Conservation (phyloP, 1,140 invertebrate species). For the Drosophila grimshawi region DNA sequence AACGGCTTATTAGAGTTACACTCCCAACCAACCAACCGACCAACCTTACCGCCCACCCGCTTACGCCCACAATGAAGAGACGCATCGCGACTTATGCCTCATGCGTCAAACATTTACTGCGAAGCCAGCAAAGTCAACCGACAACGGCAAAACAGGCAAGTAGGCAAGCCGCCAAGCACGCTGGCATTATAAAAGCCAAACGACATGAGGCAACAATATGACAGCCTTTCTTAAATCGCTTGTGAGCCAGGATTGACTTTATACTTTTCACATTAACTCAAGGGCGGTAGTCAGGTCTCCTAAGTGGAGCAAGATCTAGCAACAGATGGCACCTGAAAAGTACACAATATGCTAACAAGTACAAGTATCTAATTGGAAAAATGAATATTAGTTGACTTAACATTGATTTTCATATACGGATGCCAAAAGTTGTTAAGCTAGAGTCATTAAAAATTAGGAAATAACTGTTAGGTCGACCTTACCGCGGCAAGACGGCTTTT, state of each 20-base stretch:
- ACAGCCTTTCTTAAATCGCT: background rate
- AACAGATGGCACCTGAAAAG: too few species aligned
- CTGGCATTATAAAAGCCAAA: background rate
- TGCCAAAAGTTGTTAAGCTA: too few species aligned
- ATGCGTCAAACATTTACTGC: slow-evolving; percentile 38
- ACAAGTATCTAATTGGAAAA: too few species aligned
- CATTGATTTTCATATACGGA: too few species aligned
- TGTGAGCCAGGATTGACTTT: background rate
- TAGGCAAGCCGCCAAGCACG: background rate
- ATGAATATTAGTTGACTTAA: too few species aligned
- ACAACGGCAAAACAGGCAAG: background rate
- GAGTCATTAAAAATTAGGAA: too few species aligned
- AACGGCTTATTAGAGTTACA: slow-evolving; percentile 52
- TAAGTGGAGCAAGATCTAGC: too few species aligned
- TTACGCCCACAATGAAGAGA: background rate
- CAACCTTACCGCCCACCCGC: background rate
- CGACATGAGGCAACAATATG: background rate
- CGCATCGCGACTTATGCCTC: slow-evolving; percentile 32
- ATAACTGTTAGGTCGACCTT: too few species aligned
- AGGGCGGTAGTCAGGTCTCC: background rate
- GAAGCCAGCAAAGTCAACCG: slow-evolving; percentile 44
- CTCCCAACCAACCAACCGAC: slow-evolving; percentile 2
- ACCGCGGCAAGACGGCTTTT: too few species aligned
- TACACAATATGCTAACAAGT: too few species aligned
- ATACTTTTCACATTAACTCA: slow-evolving; percentile 1